Evolutionary conservation across 92 coral and sea anemone species (phyloP).

Genomic region (Zoanthus solanderi): DNA sequence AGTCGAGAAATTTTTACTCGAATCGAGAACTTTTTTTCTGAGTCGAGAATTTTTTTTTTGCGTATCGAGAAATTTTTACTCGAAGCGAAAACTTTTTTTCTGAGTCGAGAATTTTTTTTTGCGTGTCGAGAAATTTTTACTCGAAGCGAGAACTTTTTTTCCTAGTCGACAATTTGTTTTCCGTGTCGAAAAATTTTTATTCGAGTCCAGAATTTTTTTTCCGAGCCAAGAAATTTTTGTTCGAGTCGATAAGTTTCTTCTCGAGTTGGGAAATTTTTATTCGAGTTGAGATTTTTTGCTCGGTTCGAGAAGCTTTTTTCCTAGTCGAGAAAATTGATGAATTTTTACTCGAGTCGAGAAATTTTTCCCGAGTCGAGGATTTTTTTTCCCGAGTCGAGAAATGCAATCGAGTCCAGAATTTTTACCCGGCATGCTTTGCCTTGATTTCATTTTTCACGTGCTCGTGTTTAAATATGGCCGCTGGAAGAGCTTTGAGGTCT

Average conservation of each 20-base stretch:
- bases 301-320: constrained; percentile 23
- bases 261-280: background rate
- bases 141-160: background rate
- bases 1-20: too few relatives aligned
- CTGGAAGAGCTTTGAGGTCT: background rate
- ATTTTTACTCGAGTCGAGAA: constrained; percentile 9
- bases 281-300: constrained; percentile 1
- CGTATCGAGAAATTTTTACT: too few relatives aligned
- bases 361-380: constrained; percentile 22
- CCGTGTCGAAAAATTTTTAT: background rate
- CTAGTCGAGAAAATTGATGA: constrained; percentile 7
- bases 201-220: background rate
- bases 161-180: background rate
- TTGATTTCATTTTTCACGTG: constrained; percentile 19
- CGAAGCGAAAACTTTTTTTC: too few relatives aligned
- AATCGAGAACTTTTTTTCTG: too few relatives aligned
- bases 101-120: background rate
- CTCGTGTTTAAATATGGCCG: constrained; percentile 13
- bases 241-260: background rate
- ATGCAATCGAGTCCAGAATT: background rate
- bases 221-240: background rate
- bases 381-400: background rate
- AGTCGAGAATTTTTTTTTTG: too few relatives aligned
- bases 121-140: background rate
- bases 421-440: background rate